Base-by-base conservation (phyloP, 2,888 invertebrate species). In the Branchinecta sandiegonensis region DNA sequence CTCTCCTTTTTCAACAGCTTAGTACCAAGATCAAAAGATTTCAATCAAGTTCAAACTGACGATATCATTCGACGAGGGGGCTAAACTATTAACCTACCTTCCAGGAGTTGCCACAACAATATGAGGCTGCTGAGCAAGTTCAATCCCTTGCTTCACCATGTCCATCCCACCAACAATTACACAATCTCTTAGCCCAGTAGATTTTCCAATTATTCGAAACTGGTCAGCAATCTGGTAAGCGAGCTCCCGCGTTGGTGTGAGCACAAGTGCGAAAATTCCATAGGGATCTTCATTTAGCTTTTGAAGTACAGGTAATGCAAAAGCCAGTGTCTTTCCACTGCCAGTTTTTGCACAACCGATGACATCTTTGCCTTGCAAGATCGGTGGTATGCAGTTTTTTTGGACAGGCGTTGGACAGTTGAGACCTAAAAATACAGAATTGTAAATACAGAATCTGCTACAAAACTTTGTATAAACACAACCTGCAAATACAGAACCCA, bases 341-440 rank as follows among this genome's bases (percentile, higher is more conserved):
- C 97, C 97, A 10, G 97, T 99, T 78, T 96, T 94, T 0, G 96
- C 94, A 74, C 94, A 94, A 10, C 94, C 97, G 71, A 99, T 89
- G 74, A 94, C 93, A 80, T 96, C 92, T 73, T 83, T 81, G 0
- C 94, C 94, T 70, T 80, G 76, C 56, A 93, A 77, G 73, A 93
- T 89, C 71, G 82, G 81, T 7, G 90, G 85, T 74, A 94, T 87
- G 75, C 92, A 92, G 71, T 86, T 85, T 74, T 81, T 78, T 77
- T 94, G 93, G 69, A 94, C 90, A 0, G 87, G 85, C 2, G 92
- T 92, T 11, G 91, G 90, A 66, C 79, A 80, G 75, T 83, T 86
- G 9, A 92, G 81, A 70, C 90, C 90, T 90, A 76, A 46, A 72
- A 70, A 37, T 37, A 37, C 6, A 37, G 37, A 37, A 37, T 1